Conservation (phyloP, 2,888 invertebrate genomes). For the Ischnus inquisitorius region DNA sequence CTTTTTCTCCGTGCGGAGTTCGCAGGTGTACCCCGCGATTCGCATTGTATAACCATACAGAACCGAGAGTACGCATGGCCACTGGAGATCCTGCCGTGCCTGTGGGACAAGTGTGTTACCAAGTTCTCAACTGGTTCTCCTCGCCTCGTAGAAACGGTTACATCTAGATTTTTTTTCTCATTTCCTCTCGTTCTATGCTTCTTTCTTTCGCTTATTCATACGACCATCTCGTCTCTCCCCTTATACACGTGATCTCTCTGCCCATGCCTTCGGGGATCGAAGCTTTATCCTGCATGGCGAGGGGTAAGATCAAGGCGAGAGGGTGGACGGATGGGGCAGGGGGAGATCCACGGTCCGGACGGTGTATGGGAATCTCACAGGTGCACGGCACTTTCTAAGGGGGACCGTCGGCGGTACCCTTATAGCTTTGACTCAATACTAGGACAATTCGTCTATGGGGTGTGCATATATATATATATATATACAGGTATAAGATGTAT, state of each 20-base stretch:
- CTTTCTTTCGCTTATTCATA: conserved; percentile 20
- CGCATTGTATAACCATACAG: conserved; percentile 55
- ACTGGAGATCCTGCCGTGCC: conserved; percentile 68
- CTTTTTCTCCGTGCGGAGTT: conserved; percentile 77
- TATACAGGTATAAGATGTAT: conserved; percentile 19
- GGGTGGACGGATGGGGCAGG: conserved; percentile 56
- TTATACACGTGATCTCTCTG: conserved; percentile 57
- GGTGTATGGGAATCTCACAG: conserved; percentile 85
- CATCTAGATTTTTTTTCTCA: conserved; percentile 80
- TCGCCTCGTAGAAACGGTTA: conserved; percentile 82
- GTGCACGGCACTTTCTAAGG: conserved; percentile 82
- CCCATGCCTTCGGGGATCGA: conserved; percentile 2
- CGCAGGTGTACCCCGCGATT: conserved; percentile 84
- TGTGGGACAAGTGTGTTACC: conserved; percentile 82
- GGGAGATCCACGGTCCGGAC: conserved; percentile 75
- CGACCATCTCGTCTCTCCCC: conserved; percentile 53
- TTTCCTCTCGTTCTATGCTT: conserved; percentile 51
- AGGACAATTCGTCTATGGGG: conserved; percentile 32
- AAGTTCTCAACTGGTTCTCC: conserved; percentile 69
- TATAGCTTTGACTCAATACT: conserved; percentile 52
- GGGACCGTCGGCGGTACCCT: conserved; percentile 49
- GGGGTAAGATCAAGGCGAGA: conserved; percentile 64
- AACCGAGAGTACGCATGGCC: conserved; percentile 31
- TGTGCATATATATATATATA: conserved; percentile 68
- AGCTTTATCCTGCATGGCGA: conserved; percentile 52